These are phyloP conservation scores for Corythornis cristatus DNA, from an alignment of 2,113 vertebrate genomes.

Conservation along the genomic window DNA sequence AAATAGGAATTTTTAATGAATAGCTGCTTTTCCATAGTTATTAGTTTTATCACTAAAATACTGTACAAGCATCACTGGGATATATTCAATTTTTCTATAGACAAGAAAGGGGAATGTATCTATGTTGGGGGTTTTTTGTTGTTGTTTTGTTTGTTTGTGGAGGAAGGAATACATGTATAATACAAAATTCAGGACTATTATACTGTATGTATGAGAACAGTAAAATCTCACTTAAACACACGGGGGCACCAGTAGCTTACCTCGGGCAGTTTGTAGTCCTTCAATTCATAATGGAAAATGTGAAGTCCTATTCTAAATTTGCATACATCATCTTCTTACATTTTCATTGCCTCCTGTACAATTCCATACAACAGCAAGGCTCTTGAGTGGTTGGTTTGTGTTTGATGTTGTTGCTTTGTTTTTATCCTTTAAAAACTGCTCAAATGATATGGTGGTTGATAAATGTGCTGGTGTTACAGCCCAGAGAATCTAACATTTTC, in stretches of 20 bases:
- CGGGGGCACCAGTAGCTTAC: constrained; percentile 25
- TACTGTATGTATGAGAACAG: neutral
- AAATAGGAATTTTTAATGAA: neutral
- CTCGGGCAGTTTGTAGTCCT: neutral
- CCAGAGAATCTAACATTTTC: neutral
- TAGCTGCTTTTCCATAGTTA: neutral
- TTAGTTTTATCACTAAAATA: neutral
- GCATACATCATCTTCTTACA: neutral
- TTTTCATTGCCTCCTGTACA: neutral
- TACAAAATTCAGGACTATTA: neutral
- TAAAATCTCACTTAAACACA: constrained; percentile 21
- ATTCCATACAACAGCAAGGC: neutral
- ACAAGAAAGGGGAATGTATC: neutral
- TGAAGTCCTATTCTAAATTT: neutral
- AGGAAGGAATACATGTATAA: neutral
- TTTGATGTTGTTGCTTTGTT: neutral
- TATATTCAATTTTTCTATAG: neutral
- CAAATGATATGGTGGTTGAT: neutral
- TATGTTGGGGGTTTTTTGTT: neutral
- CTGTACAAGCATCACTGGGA: neutral
- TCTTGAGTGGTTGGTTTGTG: neutral
- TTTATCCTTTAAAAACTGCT: neutral
- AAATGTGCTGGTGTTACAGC: neutral
- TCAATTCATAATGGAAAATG: neutral
- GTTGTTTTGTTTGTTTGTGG: too few relatives aligned